Evolutionary conservation across 1,140 invertebrate species (phyloP), one percentile per base, ranked within the genome.

Genomic region (Achroia grisella): DNA sequence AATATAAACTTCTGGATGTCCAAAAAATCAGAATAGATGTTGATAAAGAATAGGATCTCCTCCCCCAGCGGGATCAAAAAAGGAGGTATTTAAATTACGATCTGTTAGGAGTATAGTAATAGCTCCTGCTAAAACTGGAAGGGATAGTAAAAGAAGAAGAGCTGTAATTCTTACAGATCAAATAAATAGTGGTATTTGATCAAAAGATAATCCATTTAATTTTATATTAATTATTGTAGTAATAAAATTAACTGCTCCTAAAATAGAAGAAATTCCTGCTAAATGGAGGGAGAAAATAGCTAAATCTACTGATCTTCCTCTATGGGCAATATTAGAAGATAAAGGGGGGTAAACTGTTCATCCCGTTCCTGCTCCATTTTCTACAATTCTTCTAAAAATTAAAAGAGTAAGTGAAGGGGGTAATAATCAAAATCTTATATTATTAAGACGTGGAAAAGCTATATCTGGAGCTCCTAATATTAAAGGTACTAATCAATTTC

Each of bases 21-120:
- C 91, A 89, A 92, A 93, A 82, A 93, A 93, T 88, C 90, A 93
- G 88, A 94, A 93, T 87, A 93, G 86, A 76, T 94, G 92, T 89
- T 93, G 92, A 60, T 90, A 93, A 62, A 93, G 52, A 83, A 93
- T 87, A 36, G 91, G 90, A 57, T 93, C 90, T 40, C 91, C 91
- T 23, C 91, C 90, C 47, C 89, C 90, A 9, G 80, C 64, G 17
- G 90, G 89, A 48, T 92, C 88, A 88, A 92, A 34, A 34, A 34
- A 34, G 5, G 32, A 34, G 1, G 32, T 34, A 31, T 31, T n/a
- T 31, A 31, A 8, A 31, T 31, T n/a, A 4, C 30, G 30, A 31
- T 31, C 30, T 3, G 30, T 31, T 3, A 31, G 10, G 2, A 31
- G 9, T 31, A 31, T 31, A 31, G 9, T 31, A 31, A 31, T 31